Evolutionary conservation across 2,797 vertebrate species (phyloP).

Genomic region (Miichthys miiuy): DNA sequence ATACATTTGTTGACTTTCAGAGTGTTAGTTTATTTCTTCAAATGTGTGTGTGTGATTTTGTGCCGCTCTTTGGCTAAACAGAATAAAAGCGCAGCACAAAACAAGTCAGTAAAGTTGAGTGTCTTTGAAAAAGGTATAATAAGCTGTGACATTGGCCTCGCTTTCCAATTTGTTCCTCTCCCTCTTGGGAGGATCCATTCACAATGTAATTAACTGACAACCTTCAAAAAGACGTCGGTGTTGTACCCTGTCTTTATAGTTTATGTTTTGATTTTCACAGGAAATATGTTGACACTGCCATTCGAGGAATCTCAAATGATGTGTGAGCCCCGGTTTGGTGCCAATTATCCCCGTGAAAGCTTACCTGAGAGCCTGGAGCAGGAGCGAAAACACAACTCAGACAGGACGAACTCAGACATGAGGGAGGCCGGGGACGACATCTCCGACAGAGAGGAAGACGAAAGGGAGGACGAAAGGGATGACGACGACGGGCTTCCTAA

Average conservation of each 20-base stretch:
- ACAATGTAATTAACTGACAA: slow-evolving; percentile 66
- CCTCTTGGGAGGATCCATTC: slow-evolving; percentile 60
- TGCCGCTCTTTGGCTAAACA: no score
- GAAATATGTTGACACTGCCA: slow-evolving; percentile 95
- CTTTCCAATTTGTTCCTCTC: slow-evolving; percentile 53
- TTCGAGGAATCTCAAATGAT: slow-evolving; percentile 96
- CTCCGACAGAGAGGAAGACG: slow-evolving; percentile 80
- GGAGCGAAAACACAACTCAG: slow-evolving; percentile 47
- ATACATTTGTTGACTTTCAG: not conserved
- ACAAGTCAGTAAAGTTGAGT: slow-evolving; percentile 51
- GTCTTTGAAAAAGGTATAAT: slow-evolving; percentile 45
- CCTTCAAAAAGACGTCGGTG: slow-evolving; percentile 43
- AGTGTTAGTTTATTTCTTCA: not conserved
- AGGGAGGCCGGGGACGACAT: slow-evolving; percentile 71
- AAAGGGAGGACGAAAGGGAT: slow-evolving; percentile 90
- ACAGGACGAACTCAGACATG: slow-evolving; percentile 66
- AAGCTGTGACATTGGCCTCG: slow-evolving; percentile 65
- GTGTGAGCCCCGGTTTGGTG: slow-evolving; percentile 94
- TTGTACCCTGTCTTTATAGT: slow-evolving; percentile 68
- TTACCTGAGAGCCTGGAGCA: slow-evolving; percentile 84
- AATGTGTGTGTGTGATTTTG: not conserved
- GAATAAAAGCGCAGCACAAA: not conserved
- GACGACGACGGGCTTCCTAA: slow-evolving; percentile 92
- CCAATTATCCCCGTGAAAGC: slow-evolving; percentile 92
- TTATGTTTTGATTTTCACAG: slow-evolving; percentile 49